Evolutionary conservation across 2,888 invertebrate species (phyloP).

Genomic region (Hyppa rectilinea): DNA sequence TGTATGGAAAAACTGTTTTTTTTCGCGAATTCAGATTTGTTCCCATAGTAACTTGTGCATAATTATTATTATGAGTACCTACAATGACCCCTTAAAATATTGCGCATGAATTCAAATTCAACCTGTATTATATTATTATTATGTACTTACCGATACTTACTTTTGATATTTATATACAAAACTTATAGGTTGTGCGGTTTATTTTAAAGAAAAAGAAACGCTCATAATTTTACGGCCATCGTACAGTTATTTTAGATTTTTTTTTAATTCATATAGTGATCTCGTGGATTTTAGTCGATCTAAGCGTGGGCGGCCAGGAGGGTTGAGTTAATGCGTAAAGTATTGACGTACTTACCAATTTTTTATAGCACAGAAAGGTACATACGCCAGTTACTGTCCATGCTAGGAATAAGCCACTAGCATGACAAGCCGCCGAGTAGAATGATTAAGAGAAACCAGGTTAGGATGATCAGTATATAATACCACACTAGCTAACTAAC

Average conservation of each 20-base stretch:
- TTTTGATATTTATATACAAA: too few species aligned
- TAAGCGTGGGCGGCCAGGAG: background rate
- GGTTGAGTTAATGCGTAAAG: background rate
- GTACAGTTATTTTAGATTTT: background rate
- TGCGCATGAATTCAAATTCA: too few species aligned
- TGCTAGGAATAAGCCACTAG: background rate
- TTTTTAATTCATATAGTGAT: background rate
- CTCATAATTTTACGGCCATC: background rate
- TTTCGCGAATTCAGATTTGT: too few species aligned
- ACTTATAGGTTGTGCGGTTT: too few species aligned
- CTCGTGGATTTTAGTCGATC: background rate
- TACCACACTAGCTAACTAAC: background rate
- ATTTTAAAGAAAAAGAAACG: too few species aligned
- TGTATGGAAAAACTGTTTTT: too few species aligned
- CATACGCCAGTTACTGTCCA: background rate
- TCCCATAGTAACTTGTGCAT: too few species aligned
- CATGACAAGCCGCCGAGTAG: background rate
- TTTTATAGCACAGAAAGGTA: background rate
- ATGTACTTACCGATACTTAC: too few species aligned
- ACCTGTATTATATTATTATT: too few species aligned
- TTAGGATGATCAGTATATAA: background rate
- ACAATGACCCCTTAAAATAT: too few species aligned
- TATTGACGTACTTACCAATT: background rate
- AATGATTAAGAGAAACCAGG: too few species aligned
- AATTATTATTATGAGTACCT: too few species aligned